A percentile compares a stretch with the other conserved stretches of the same genome.
Evolutionary conservation across 2,113 vertebrate genomes (phyloP).

Genomic region (Trichechus manatus): DNA sequence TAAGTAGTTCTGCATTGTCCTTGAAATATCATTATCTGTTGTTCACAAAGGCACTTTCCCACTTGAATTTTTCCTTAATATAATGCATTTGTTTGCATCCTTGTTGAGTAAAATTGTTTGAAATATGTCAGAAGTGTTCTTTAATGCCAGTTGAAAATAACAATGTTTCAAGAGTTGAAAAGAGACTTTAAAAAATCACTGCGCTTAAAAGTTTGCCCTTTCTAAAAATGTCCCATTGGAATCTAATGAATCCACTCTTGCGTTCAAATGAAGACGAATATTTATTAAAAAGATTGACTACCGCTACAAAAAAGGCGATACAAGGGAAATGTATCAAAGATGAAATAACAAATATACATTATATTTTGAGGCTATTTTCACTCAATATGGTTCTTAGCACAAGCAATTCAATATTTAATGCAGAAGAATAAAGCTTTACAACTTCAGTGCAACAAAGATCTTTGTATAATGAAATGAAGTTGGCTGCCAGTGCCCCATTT

Average conservation of each 20-base stretch:
- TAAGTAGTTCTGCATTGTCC: slow-evolving; percentile 79
- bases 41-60: slow-evolving; percentile 80
- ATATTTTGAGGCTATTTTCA: slow-evolving; percentile 9
- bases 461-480: not conserved
- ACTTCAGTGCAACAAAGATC: not conserved
- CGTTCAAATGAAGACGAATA: slow-evolving; percentile 66
- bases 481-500: not conserved
- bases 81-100: slow-evolving; percentile 78
- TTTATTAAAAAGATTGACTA: not conserved
- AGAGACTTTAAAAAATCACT: slow-evolving; percentile 64
- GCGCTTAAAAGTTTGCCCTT: slow-evolving; percentile 65
- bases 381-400: not conserved
- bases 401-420: slow-evolving; percentile 20
- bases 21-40: slow-evolving; percentile 87
- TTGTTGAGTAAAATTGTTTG: slow-evolving; percentile 52
- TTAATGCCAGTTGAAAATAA: slow-evolving; percentile 74
- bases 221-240: slow-evolving; percentile 36
- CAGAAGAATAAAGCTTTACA: not conserved
- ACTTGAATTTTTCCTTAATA: slow-evolving; percentile 77
- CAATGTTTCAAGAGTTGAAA: slow-evolving; percentile 76
- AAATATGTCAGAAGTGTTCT: slow-evolving; percentile 79
- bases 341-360: slow-evolving; percentile 46
- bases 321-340: slow-evolving; percentile 6
- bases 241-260: slow-evolving; percentile 69
- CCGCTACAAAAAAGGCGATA: not conserved